phyloP scores from a whole-genome alignment of 2,888 invertebrate species.

The Stenolophus ochropezus region DNA sequence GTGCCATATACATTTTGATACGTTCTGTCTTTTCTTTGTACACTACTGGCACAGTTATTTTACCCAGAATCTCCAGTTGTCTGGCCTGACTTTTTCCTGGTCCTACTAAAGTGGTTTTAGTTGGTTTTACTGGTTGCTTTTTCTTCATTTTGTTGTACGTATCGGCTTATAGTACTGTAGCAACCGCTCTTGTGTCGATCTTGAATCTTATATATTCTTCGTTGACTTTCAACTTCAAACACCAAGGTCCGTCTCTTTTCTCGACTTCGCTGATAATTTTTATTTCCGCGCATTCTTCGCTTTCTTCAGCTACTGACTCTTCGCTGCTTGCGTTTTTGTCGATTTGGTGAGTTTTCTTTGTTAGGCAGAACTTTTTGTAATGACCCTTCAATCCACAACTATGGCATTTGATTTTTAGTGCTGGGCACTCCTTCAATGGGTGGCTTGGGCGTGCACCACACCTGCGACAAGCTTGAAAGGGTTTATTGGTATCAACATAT shows the following conservation, averaged over 20 bases:
- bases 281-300: not conserved
- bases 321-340: not conserved
- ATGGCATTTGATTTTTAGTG: conserved; percentile 61
- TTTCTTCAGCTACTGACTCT: not conserved
- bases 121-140: not conserved
- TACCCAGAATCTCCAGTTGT: not conserved
- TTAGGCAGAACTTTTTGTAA: conserved; percentile 62
- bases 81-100: not conserved
- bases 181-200: conserved; percentile 54
- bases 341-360: conserved; percentile 21
- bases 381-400: conserved; percentile 63
- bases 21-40: not conserved
- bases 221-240: not conserved
- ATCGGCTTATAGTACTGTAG: conserved; percentile 16
- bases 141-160: not conserved
- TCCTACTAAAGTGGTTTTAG: not conserved
- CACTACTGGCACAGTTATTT: conserved; percentile 46
- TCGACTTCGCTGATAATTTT: not conserved
- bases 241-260: conserved; percentile 13
- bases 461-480: not conserved
- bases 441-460: conserved; percentile 53
- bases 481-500: not conserved
- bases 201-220: conserved; percentile 38
- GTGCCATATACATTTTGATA: conserved; percentile 24
- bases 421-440: conserved; percentile 61